Percentiles rank a stretch among this genome's conserved stretches.
Conservation (phyloP, 2,113 vertebrate species). For the Dipodomys ordii region DNA sequence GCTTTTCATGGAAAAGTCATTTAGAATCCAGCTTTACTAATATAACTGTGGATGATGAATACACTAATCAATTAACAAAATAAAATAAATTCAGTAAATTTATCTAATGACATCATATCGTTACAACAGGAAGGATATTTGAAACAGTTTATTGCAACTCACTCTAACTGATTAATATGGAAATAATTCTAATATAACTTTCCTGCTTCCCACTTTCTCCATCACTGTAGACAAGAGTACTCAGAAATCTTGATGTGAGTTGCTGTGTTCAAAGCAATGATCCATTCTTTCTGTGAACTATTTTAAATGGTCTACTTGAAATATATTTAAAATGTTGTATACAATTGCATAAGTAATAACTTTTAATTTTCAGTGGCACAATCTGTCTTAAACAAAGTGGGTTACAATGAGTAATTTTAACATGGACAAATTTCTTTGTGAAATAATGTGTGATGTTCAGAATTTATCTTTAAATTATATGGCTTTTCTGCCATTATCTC, state of each 20-base stretch:
- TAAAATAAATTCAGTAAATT: slow-evolving; percentile 95
- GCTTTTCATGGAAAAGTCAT: slow-evolving; percentile 92
- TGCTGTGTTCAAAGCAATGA: slow-evolving; percentile 73
- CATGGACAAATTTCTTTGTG: not conserved
- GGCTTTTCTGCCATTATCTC: not conserved
- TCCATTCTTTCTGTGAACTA: slow-evolving; percentile 71
- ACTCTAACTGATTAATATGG: slow-evolving; percentile 84
- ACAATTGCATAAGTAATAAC: not conserved
- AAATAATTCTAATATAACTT: slow-evolving; percentile 83
- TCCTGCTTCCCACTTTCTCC: slow-evolving; percentile 68
- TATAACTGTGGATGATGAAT: slow-evolving; percentile 90
- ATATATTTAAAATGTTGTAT: slow-evolving; percentile 61
- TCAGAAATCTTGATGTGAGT: slow-evolving; percentile 77
- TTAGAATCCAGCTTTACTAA: slow-evolving; percentile 93
- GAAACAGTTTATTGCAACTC: slow-evolving; percentile 92
- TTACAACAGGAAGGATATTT: slow-evolving; percentile 93
- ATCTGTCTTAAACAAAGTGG: slow-evolving; percentile 16
- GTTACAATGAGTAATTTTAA: not conserved
- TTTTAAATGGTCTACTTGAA: slow-evolving; percentile 74
- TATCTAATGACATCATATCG: slow-evolving; percentile 92
- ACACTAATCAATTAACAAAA: slow-evolving; percentile 95
- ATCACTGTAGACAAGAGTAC: slow-evolving; percentile 64
- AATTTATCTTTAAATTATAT: slow-evolving; percentile 28
- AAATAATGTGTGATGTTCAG: not conserved
- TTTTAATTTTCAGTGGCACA: not conserved